phyloP scores from a whole-genome alignment of 2,113 vertebrate species.

The Chlorodrepanis virens region DNA sequence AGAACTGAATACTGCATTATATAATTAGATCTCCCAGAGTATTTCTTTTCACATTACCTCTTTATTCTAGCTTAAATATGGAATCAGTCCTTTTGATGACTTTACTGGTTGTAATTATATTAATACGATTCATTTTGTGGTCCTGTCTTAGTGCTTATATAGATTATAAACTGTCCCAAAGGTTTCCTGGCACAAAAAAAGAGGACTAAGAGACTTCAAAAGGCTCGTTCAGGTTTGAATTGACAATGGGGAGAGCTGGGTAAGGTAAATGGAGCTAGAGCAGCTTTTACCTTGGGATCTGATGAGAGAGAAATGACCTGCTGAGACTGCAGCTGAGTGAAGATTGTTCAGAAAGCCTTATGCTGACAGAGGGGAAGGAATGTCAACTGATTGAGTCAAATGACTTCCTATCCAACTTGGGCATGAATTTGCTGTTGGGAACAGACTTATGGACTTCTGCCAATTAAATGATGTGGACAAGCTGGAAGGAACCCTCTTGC shows the following conservation, averaged over 20 bases:
- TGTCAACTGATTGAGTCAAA: not conserved
- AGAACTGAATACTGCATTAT: slow-evolving; percentile 34
- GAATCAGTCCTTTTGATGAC: slow-evolving; percentile 71
- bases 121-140: slow-evolving; percentile 76
- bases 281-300: not conserved
- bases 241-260: not conserved
- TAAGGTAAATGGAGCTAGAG: not conserved
- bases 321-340: not conserved
- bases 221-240: not conserved
- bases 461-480: not conserved
- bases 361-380: not conserved
- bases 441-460: not conserved
- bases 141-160: slow-evolving; percentile 72
- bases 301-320: slow-evolving; percentile 35
- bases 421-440: not conserved
- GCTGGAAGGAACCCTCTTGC: not conserved
- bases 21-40: slow-evolving; percentile 44
- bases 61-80: slow-evolving; percentile 47
- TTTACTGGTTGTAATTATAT: slow-evolving; percentile 70
- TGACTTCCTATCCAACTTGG: not conserved
- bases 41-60: slow-evolving; percentile 39
- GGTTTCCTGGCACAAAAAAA: slow-evolving; percentile 54
- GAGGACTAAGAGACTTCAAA: slow-evolving; percentile 26
- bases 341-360: not conserved
- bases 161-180: slow-evolving; percentile 62